Percentiles rank a stretch among this genome's conserved stretches.
Conservation (phyloP, 1,140 invertebrate species). For the Bathynomus jamesi region DNA sequence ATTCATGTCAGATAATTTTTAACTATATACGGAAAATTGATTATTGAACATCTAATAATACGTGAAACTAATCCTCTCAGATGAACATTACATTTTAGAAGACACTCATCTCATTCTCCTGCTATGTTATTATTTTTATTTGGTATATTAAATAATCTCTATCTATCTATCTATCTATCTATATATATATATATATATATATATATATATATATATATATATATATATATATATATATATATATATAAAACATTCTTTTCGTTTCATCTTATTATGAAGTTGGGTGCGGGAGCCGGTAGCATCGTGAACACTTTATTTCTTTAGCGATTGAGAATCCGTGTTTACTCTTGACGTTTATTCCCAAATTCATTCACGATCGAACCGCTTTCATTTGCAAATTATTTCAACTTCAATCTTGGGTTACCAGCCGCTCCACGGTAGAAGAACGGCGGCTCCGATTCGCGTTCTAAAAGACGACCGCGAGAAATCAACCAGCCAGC, state of each 20-base stretch:
- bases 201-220: conserved; percentile 15
- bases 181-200: conserved; percentile 16
- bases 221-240: conserved; percentile 5
- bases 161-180: conserved; percentile 8
- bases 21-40: no score
- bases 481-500: no score
- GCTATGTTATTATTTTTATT: no score
- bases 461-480: no score
- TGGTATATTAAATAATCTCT: no score
- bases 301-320: conserved; percentile 18
- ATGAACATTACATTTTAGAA: no score
- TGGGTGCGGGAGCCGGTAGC: no score
- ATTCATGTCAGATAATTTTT: no score
- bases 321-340: conserved; percentile 29
- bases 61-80: no score
- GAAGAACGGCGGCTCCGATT: not conserved
- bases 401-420: conserved; percentile 34
- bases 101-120: no score
- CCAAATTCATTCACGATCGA: conserved; percentile 32
- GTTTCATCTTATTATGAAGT: no score
- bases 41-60: no score
- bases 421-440: conserved; percentile 14
- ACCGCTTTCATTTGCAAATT: conserved; percentile 35
- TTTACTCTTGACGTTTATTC: conserved; percentile 32
- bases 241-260: not conserved